Base-by-base conservation (phyloP, 2,113 vertebrate genomes). In the Rhombomys opimus region DNA sequence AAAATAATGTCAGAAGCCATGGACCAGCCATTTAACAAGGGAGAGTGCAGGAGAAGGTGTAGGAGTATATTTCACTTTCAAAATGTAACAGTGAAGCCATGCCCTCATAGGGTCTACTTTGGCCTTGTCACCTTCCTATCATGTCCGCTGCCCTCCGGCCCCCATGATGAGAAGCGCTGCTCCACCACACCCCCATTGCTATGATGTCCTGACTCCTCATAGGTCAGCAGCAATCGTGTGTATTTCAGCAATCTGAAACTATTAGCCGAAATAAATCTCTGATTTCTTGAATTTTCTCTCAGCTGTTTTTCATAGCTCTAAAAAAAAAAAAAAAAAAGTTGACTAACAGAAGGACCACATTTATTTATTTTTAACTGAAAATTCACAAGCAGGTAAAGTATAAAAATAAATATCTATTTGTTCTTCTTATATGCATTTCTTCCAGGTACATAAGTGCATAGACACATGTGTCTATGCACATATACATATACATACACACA, bases 281-380 rank as follows among this genome's bases (percentile, higher is more conserved):
- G 2, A 41, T 32, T 38, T 9, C 22, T 75, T 89, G 30, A 10
- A 23, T 76, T 41, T 76, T 61, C 72, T 89, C n/a, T 61, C 5
- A 8, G 87, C 27, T 50, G 22, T 89, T 63, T 76, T 32, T 46
- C 8, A 76, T 14, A 46, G 54, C 87, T 32, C 72, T 70, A 75
- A 75, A 89, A 46, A 46, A 46, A 46, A 76, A 75, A 75, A 89
- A 46, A 46, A 46, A 46, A 76, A 23, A 32, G 17, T 75, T 75
- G 23, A 30, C 70, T 89, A 75, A 61, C 70, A 89, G 20, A 32
- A 81, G 52, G 52, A 75, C 20, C 61, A 93, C 65, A 38, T 35
- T 75, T 10, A 46, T 93, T 95, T n/a, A 77, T 41, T 86, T 81
- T 89, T 86, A 93, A 67, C n/a, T 11, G 72, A 93, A 87, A 78